phyloP scores from a whole-genome alignment of 1,140 invertebrate genomes.

The Trachymyrmex cornetzi region DNA sequence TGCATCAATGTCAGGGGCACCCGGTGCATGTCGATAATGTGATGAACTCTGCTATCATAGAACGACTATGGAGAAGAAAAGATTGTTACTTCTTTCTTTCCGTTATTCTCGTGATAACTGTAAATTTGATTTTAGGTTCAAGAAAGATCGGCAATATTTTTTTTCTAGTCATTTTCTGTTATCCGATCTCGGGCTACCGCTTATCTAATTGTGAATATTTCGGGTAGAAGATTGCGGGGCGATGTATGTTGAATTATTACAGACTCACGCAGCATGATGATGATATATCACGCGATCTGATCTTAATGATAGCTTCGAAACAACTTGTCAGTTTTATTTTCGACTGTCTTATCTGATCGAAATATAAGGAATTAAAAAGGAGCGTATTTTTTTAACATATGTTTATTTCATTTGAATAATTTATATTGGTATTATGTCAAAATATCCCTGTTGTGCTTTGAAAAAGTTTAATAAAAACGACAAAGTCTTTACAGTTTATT shows the following conservation, averaged over 20 bases:
- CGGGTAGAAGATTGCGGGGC: background rate
- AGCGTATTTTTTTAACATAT: background rate
- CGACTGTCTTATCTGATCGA: conserved; percentile 17
- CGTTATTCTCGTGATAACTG: conserved; percentile 57
- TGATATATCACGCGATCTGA: conserved; percentile 27
- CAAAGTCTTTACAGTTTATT: background rate
- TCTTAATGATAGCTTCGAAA: conserved; percentile 12
- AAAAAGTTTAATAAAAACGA: background rate
- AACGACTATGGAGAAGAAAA: background rate
- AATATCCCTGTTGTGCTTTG: background rate
- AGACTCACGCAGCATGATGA: background rate
- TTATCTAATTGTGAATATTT: conserved; percentile 15
- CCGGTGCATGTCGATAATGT: background rate
- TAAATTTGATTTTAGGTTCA: conserved; percentile 42
- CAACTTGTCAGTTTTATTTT: conserved; percentile 4
- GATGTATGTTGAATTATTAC: background rate
- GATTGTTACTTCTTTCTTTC: conserved; percentile 2
- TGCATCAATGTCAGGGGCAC: conserved; percentile 48
- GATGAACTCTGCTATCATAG: background rate
- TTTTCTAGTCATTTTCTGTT: conserved; percentile 20
- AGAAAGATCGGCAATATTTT: conserved; percentile 26
- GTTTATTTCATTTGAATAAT: background rate
- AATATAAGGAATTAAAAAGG: background rate
- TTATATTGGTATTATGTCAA: background rate
- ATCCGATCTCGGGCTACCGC: background rate